Base-by-base conservation (phyloP, 2,113 vertebrate genomes). In the Melanerpes formicivorus region DNA sequence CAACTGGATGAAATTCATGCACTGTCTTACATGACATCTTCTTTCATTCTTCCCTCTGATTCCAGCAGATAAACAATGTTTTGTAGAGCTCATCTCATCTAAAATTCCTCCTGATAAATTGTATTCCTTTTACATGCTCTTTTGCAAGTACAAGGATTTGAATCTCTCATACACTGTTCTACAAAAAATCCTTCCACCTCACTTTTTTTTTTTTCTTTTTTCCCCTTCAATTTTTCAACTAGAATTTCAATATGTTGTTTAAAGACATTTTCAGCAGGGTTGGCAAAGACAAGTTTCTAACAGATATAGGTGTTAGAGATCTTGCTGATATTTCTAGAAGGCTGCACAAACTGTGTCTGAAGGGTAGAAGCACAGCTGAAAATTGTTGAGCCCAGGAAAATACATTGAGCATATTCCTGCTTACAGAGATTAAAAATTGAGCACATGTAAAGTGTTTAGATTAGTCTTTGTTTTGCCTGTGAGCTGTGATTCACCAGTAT, bases 261-360 rank as follows among this genome's bases (percentile, higher is more conserved):
- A 77, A 75, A 89, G 64, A 77, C 50, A 64, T 80, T 91, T 94
- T 64, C 58, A 69, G 69, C 34, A 89, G 27, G 16, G n/a, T 8
- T 94, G 84, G 62, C 69, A 89, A 78, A 88, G 69, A 22, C 14
- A 60, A 60, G 48, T n/a, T 90, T 92, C 81, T 85, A 84, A 59
- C 65, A 95, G 44, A 83, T 91, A 62, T 82, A 75, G 56, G 55
- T 84, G 81, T 79, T 79, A 90, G 87, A 74, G 65, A 78, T 62
- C 87, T 90, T 69, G 37, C 26, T 87, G 89, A 10, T 93, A 90
- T 93, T 95, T 96, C 85, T 86, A 80, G 90, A 91, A 93, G 73
- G 82, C 76, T 88, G 58, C 7, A 82, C 85, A 90, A 69, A 14
- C 27, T 27, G 12, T 46, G 22, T 59, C 81, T 18, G 81, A 91